Evolutionary conservation across 2,797 vertebrate genomes (phyloP), one percentile per base, ranked within the genome.

Genomic region (Diglossa cyanea): DNA sequence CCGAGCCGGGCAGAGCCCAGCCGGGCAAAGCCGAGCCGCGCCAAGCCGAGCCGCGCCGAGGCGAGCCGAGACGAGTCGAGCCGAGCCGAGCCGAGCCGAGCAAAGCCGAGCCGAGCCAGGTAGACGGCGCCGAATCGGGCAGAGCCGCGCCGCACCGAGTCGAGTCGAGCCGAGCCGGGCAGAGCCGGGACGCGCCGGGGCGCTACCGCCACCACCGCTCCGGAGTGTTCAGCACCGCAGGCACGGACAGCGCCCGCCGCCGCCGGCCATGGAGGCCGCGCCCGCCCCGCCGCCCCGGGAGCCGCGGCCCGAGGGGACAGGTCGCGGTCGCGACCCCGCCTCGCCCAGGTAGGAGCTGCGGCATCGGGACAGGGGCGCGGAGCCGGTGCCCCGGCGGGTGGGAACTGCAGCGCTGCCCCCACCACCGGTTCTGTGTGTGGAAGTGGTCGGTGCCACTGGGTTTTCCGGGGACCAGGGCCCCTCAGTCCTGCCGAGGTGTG

Each of bases 181-280:
- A 4, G 7, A 14, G 9, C 21, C 3, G 11, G 1, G 17, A 57
- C 53, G 30, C 62, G 16, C 79, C 51, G 35, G 75, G 50, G 44
- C 37, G 51, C 80, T 20, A 51, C 81, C 31, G 31, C 73, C 66
- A 63, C 71, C 31, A 28, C n/a, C n/a, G 31, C 42, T 63, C 31
- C 28, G 60, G 26, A 78, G 80, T 50, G 57, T 84, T 96, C 96
- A 95, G 96, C 94, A 96, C 96, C 95, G 67, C 51, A 51, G 82
- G 65, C 72, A 74, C 78, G 94, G 96, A 96, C 95, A 96, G 96
- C 95, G 68, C 93, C 86, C 55, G 61, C 45, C 39, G 60, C 62
- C 83, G 50, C 20, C 57, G 77, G 90, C 73, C 78, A 95, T 94
- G 90, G 92, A 91, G 68, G 67, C 86, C 30, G 91, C 72, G 50